Percentiles rank a stretch among this genome's conserved stretches.
These are phyloP conservation scores for Epiblema foenella DNA, from an alignment of 2,888 invertebrate genomes.

Conservation along the genomic window DNA sequence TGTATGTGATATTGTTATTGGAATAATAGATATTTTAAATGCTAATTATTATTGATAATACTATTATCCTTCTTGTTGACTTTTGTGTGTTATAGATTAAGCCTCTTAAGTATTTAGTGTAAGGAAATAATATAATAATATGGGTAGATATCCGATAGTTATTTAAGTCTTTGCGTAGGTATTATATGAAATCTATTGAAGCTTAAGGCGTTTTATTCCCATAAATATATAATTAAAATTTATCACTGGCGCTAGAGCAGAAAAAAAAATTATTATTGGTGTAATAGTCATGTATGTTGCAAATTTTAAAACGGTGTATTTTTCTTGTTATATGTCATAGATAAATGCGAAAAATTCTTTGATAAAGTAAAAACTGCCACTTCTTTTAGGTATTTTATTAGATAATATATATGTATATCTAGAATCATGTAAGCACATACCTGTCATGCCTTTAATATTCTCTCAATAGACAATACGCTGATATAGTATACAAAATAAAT, in stretches of 20 bases:
- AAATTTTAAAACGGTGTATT: not conserved
- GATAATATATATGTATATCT: constrained; percentile 14
- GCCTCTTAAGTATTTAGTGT: constrained; percentile 57
- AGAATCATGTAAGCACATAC: constrained; percentile 37
- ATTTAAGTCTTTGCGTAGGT: constrained; percentile 12
- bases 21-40: constrained; percentile 79
- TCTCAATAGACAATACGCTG: constrained; percentile 44
- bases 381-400: constrained; percentile 22
- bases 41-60: constrained; percentile 66
- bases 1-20: constrained; percentile 84
- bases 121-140: constrained; percentile 47
- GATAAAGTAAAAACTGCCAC: constrained; percentile 24
- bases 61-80: constrained; percentile 81
- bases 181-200: constrained; percentile 22
- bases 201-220: constrained; percentile 32
- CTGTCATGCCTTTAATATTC: constrained; percentile 43
- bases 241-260: constrained; percentile 13
- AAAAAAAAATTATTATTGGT: constrained; percentile 11
- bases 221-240: constrained; percentile 4
- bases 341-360: constrained; percentile 3
- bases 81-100: constrained; percentile 75
- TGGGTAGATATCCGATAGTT: constrained; percentile 28
- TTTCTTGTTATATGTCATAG: not conserved
- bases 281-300: not conserved
- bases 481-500: constrained; percentile 34